Base-by-base conservation (phyloP, 1,140 invertebrate genomes). In the Thalassaphorura encarpata region DNA sequence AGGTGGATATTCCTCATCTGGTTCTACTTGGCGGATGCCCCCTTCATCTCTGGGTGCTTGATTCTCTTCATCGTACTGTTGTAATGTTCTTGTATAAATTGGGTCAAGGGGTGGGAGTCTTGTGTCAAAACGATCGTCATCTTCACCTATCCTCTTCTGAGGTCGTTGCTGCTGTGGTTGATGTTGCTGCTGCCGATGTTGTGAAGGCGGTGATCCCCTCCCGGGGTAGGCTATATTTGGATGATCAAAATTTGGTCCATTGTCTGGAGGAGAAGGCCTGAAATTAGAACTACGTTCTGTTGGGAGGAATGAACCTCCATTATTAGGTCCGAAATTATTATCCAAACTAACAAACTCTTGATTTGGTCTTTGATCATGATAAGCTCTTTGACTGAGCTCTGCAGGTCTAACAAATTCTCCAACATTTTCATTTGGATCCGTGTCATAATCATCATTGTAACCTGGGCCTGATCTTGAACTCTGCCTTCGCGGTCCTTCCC, bases 61-160 rank as follows among this genome's bases (percentile, higher is more conserved):
- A 19, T 24, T 28, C 24, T 61, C 53, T 21, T 61, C 57, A 43
- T 65, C 63, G 43, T 45, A 65, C 24, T 65, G 60, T 49, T 62
- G 56, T 15, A 65, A 55, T 11, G 63, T 62, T 21, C 56, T 46
- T 3, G 56, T 65, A 28, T 65, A 65, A 55, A 62, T 61, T 1
- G 59, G 63, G 46, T 65, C 63, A 5, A 65, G 31, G 18, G 55
- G 48, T 51, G 55, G 52, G 11, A 21, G 46, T 8, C 46, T 6
- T 48, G 8, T 45, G 21, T 16, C 16, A 13, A 33, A 24, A 5
- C 41, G 18, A 46, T 43, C 19, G 15, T 43, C 26, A n/a, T 39
- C 42, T 11, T 19, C 24, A 29, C 28, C 4, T 29, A 31, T 31
- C 23, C 45, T 31, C 19, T 26, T 43, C 2, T 28, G 26, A 23